Conservation (phyloP, 2,797 vertebrate species). For the Gallinago solitaria region DNA sequence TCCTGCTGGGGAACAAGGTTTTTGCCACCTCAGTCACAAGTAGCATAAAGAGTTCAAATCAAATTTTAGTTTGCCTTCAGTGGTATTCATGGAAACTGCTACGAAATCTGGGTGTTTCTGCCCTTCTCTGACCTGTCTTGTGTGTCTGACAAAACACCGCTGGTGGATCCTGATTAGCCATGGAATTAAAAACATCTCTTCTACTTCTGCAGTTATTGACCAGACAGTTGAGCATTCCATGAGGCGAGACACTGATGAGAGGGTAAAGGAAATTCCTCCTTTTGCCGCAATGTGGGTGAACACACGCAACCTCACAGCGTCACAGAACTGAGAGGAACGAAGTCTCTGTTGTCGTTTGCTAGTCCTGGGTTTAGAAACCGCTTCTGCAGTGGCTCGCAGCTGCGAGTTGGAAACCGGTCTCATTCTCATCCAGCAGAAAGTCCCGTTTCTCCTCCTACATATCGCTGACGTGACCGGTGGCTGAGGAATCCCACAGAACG, state of each 20-base stretch:
- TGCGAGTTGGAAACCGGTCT: neutral
- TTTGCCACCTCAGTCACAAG: neutral
- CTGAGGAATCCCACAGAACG: neutral
- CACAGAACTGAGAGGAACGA: neutral
- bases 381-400: neutral
- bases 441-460: neutral
- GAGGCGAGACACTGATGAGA: neutral
- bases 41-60: neutral
- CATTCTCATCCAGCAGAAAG: neutral
- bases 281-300: neutral
- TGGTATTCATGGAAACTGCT: neutral
- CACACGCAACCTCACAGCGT: neutral
- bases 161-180: neutral
- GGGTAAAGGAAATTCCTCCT: neutral
- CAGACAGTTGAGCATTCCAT: neutral
- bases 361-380: neutral
- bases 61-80: neutral
- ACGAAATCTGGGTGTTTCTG: neutral
- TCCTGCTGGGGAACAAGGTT: neutral
- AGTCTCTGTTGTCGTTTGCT: neutral
- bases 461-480: neutral
- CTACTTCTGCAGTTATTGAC: neutral
- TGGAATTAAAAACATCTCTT: neutral
- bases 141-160: neutral
- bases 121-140: neutral